phyloP scores from a whole-genome alignment of 2,888 invertebrate genomes.

The Athalia rosae region DNA sequence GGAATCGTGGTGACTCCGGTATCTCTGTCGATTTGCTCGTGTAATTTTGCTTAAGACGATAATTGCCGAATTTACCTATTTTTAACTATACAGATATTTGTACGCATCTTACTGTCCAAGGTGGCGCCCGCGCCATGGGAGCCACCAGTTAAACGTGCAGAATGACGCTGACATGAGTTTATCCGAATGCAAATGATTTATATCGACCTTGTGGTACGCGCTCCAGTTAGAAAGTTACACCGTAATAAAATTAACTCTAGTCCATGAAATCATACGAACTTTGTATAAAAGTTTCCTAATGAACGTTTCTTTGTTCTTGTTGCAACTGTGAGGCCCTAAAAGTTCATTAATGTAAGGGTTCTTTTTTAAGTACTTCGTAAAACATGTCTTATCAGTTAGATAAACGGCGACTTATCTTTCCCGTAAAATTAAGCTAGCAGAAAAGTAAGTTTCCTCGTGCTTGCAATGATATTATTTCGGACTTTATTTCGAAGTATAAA shows the following conservation, averaged over 20 bases:
- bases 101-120: no score
- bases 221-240: neutral
- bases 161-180: neutral
- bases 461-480: conserved; percentile 27
- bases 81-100: no score
- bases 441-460: conserved; percentile 33
- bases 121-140: no score
- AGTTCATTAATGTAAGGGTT: conserved; percentile 44
- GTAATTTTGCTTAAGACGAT: no score
- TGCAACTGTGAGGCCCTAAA: conserved; percentile 36
- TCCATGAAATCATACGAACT: conserved; percentile 10
- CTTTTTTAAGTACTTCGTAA: conserved; percentile 41
- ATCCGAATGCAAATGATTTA: neutral
- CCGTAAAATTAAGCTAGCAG: conserved; percentile 39
- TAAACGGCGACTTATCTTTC: conserved; percentile 39
- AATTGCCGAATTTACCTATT: no score
- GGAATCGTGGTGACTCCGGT: no score
- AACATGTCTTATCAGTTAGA: conserved; percentile 43
- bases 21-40: no score
- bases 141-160: no score
- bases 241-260: conserved; percentile 15
- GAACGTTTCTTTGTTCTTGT: conserved; percentile 39
- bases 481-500: conserved; percentile 13
- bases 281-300: conserved; percentile 31
- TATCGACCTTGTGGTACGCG: neutral